Evolutionary conservation across 2,888 invertebrate genomes (phyloP).

Genomic region (Erpobdella octoculata): DNA sequence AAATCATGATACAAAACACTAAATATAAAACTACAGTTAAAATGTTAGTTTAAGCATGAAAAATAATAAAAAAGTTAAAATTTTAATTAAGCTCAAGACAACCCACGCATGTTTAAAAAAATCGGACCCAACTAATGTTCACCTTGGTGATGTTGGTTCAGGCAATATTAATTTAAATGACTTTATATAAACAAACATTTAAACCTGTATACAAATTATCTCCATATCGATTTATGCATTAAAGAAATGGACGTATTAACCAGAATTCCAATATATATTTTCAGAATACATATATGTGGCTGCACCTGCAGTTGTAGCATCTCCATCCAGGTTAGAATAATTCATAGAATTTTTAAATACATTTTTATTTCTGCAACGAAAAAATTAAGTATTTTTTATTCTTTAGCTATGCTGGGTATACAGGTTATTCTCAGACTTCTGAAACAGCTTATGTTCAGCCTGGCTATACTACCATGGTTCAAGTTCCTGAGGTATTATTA

Average conservation of each 20-base stretch:
- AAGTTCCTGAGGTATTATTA: constrained; percentile 16
- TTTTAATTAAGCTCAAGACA: too few relatives aligned
- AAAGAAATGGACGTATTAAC: too few relatives aligned
- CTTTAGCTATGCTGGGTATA: constrained; percentile 22
- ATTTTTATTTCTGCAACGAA: background rate
- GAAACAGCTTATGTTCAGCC: constrained; percentile 27
- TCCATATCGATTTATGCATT: too few relatives aligned
- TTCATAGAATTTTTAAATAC: background rate
- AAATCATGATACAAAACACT: too few relatives aligned
- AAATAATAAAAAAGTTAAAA: too few relatives aligned
- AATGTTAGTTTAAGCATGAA: too few relatives aligned
- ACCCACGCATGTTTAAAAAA: too few relatives aligned
- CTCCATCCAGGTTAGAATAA: constrained; percentile 13
- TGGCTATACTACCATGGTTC: constrained; percentile 18
- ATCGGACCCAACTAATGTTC: too few relatives aligned
- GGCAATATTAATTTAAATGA: too few relatives aligned
- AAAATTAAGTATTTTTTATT: background rate
- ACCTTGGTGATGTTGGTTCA: too few relatives aligned
- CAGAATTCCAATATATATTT: too few relatives aligned
- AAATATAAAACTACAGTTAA: too few relatives aligned
- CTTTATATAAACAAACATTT: background rate
- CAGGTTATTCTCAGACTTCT: constrained; percentile 16
- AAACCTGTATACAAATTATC: background rate
- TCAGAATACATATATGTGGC: constrained; percentile 27
- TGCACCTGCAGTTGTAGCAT: constrained; percentile 20